phyloP scores from a whole-genome alignment of 2,888 invertebrate genomes.

The Brenthis ino region DNA sequence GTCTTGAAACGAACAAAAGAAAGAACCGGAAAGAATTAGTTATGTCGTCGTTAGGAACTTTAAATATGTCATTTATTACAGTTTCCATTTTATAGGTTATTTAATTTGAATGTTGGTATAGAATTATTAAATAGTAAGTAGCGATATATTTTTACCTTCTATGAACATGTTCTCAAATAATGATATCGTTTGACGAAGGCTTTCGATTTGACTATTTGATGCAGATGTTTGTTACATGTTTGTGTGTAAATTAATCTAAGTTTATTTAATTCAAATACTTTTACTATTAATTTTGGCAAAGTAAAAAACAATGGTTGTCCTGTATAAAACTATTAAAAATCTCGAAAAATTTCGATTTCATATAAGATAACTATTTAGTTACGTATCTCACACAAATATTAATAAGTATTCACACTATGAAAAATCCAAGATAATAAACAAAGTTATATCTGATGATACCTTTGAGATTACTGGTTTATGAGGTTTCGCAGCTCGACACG shows the following conservation, averaged over 20 bases:
- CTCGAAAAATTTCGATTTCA: background rate
- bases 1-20: conserved; percentile 26
- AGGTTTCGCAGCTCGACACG: conserved; percentile 47
- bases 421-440: conserved; percentile 57
- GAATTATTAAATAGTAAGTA: background rate
- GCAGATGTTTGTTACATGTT: too few species aligned
- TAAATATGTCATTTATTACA: conserved; percentile 8
- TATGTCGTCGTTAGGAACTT: conserved; percentile 16
- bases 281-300: too few species aligned
- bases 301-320: too few species aligned
- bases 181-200: too few species aligned
- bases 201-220: too few species aligned
- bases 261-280: too few species aligned
- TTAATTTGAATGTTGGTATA: background rate
- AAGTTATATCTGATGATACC: conserved; percentile 63
- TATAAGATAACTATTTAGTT: background rate
- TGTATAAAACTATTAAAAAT: too few species aligned
- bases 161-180: too few species aligned
- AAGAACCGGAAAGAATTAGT: conserved; percentile 23
- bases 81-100: background rate
- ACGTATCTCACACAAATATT: background rate
- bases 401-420: background rate
- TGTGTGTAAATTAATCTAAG: too few species aligned
- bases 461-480: conserved; percentile 62
- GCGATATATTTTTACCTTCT: too few species aligned